These are phyloP conservation scores for Hirudinaria manillensis DNA, from an alignment of 2,888 invertebrate species.

Conservation along the genomic window DNA sequence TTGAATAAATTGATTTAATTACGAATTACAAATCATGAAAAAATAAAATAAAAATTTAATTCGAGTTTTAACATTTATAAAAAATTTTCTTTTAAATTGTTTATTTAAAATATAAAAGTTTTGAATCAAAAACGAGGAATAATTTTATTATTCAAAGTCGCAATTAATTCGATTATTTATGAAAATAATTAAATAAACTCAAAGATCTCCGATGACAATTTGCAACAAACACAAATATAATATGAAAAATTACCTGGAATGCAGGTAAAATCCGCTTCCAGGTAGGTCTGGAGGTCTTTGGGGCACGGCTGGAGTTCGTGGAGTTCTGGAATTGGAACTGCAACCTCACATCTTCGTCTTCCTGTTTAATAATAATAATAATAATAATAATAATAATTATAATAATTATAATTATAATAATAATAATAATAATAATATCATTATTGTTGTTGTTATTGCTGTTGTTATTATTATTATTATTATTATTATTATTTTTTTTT, in stretches of 20 bases:
- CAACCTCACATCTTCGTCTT: slow-evolving; percentile 30
- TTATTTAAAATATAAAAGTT: no score
- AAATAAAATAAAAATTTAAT: no score
- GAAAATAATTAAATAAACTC: no score
- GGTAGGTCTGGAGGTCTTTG: slow-evolving; percentile 32
- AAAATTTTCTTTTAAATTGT: no score
- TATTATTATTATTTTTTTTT: not conserved
- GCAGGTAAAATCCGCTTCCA: slow-evolving; percentile 32
- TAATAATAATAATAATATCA: not conserved
- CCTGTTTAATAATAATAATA: not conserved
- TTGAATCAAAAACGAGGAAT: no score
- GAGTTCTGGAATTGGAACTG: slow-evolving; percentile 31
- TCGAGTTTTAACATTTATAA: no score
- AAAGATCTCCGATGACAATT: no score
- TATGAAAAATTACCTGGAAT: slow-evolving; percentile 19
- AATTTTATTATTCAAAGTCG: no score
- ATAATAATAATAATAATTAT: not conserved
- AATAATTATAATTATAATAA: slow-evolving; percentile 6
- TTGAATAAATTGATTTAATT: no score
- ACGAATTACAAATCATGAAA: no score
- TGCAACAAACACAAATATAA: no score
- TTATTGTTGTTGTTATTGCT: not conserved
- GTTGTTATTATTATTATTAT: not conserved
- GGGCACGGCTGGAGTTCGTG: slow-evolving; percentile 33
- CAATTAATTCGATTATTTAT: no score